A percentile compares a stretch with the other conserved stretches of the same genome.
These are phyloP conservation scores for Parambassis ranga DNA, from an alignment of 2,797 vertebrate genomes.

Conservation along the genomic window DNA sequence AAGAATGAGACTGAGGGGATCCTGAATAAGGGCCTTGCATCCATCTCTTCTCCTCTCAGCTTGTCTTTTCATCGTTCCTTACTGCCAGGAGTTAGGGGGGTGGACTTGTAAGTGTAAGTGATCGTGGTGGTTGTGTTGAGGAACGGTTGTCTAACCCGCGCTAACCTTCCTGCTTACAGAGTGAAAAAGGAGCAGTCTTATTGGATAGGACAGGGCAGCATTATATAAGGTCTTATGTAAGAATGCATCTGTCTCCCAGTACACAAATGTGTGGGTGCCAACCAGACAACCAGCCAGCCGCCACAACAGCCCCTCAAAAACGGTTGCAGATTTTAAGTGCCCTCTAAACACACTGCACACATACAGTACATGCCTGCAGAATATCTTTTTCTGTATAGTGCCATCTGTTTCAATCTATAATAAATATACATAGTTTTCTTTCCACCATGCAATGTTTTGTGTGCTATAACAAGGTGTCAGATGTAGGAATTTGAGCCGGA, in stretches of 20 bases:
- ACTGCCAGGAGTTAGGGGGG: conserved; percentile 27
- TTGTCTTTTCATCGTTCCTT: conserved; percentile 42
- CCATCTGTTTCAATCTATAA: conserved; percentile 62
- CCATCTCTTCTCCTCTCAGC: background rate
- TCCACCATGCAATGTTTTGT: conserved; percentile 37
- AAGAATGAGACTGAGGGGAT: background rate
- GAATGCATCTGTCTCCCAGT: conserved; percentile 80
- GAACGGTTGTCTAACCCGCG: conserved; percentile 58
- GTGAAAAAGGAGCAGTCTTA: conserved; percentile 64
- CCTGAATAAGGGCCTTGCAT: conserved; percentile 18
- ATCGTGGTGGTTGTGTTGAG: conserved; percentile 30
- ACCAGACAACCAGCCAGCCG: conserved; percentile 60
- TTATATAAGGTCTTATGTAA: conserved; percentile 84
- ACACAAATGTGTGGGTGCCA: conserved; percentile 75
- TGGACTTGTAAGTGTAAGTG: conserved; percentile 9
- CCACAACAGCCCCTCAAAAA: conserved; percentile 61
- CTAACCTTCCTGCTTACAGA: conserved; percentile 56
- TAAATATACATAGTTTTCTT: conserved; percentile 40
- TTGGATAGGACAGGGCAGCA: conserved; percentile 63
- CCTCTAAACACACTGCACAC: conserved; percentile 32
- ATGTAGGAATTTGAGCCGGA: conserved; percentile 63
- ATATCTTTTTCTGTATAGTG: conserved; percentile 32
- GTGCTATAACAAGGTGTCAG: conserved; percentile 50
- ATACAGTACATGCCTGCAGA: conserved; percentile 39
- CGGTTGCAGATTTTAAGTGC: conserved; percentile 54